Percentiles rank a stretch among this genome's conserved stretches.
Conservation (phyloP, 1,140 invertebrate species). For the Drosophila pallidifrons region DNA sequence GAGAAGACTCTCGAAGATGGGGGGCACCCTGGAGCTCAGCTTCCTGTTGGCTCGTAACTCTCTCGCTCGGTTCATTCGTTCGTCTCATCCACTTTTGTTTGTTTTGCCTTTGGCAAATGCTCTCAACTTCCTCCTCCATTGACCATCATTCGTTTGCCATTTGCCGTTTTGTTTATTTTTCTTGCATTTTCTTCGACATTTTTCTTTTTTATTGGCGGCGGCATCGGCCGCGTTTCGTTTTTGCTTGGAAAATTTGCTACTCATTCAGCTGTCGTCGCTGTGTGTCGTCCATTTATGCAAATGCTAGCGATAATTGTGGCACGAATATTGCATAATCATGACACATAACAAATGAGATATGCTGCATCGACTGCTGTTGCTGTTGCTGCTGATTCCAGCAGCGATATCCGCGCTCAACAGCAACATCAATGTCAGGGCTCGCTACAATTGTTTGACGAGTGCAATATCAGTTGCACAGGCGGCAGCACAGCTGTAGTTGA, state of each 20-base stretch:
- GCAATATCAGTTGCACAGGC: not conserved
- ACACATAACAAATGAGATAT: conserved; percentile 69
- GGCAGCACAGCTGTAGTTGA: no score
- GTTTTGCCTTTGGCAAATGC: conserved; percentile 16
- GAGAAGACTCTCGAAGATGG: not conserved
- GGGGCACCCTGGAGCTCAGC: conserved; percentile 46
- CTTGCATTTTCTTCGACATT: conserved; percentile 38
- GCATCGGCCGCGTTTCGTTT: conserved; percentile 41
- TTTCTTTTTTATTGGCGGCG: conserved; percentile 26
- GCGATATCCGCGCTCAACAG: conserved; percentile 24
- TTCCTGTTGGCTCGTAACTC: conserved; percentile 60
- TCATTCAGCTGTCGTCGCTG: conserved; percentile 53
- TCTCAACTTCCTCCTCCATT: conserved; percentile 18
- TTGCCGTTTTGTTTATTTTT: conserved; percentile 27
- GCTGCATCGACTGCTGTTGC: not conserved
- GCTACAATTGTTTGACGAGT: conserved; percentile 35
- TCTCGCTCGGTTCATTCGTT: not conserved
- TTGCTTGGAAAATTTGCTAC: conserved; percentile 67
- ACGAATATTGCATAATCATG: conserved; percentile 82
- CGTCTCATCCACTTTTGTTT: conserved; percentile 14
- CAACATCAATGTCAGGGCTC: conserved; percentile 70
- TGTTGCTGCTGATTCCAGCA: not conserved
- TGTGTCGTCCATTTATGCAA: conserved; percentile 68
- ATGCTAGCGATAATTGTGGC: conserved; percentile 76
- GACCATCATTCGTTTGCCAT: conserved; percentile 12